Evolutionary conservation across 2,113 vertebrate species (phyloP).

Genomic region (Scartelaos histophorus): DNA sequence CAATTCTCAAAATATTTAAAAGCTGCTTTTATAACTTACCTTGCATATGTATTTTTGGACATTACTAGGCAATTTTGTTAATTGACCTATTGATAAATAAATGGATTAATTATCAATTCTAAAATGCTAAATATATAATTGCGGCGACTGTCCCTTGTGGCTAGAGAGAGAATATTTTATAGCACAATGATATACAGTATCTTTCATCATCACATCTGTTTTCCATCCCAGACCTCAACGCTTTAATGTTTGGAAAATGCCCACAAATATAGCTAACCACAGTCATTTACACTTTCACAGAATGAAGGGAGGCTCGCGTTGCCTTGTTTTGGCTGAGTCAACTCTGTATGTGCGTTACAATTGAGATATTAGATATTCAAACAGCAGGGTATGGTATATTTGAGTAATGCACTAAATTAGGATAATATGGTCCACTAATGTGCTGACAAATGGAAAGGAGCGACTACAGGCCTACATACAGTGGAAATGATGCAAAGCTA

Average conservation of each 20-base stretch:
- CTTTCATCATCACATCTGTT: neutral
- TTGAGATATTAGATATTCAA: slow-evolving; percentile 31
- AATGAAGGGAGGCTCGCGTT: slow-evolving; percentile 39
- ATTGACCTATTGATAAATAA: neutral
- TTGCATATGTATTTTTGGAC: neutral
- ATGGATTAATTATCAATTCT: too few relatives aligned
- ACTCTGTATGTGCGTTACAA: slow-evolving; percentile 30
- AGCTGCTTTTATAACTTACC: too few relatives aligned
- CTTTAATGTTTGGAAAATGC: slow-evolving; percentile 13
- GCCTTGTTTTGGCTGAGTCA: slow-evolving; percentile 57
- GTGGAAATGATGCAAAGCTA: slow-evolving; percentile 39
- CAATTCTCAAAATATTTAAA: too few relatives aligned
- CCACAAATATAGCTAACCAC: slow-evolving; percentile 14
- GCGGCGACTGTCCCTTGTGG: neutral
- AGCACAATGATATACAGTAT: neutral
- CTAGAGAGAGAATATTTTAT: neutral
- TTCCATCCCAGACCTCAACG: slow-evolving; percentile 5
- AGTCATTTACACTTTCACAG: slow-evolving; percentile 14
- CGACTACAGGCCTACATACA: slow-evolving; percentile 36
- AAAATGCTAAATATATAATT: neutral
- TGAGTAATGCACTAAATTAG: slow-evolving; percentile 42
- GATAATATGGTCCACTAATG: slow-evolving; percentile 34
- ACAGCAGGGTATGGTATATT: slow-evolving; percentile 18
- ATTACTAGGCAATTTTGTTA: neutral
- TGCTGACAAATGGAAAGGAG: slow-evolving; percentile 59